These are phyloP conservation scores for Dinoponera quadriceps DNA, from an alignment of 1,140 invertebrate species.

Conservation along the genomic window DNA sequence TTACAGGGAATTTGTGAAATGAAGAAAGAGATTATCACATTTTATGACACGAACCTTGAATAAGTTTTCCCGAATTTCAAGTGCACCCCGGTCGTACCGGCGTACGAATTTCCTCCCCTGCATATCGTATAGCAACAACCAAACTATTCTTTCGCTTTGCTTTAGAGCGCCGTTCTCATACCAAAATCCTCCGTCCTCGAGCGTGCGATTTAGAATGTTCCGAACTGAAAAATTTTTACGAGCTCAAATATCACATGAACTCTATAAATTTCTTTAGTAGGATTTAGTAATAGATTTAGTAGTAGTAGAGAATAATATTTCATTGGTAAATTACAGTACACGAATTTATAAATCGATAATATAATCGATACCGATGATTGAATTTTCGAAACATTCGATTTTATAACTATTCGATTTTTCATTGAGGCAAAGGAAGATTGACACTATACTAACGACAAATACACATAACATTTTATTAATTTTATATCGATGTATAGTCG, in stretches of 20 bases:
- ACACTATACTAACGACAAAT: too few species aligned
- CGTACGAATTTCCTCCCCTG: constrained; percentile 87
- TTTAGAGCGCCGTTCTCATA: constrained; percentile 84
- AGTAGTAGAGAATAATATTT: too few species aligned
- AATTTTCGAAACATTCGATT: too few species aligned
- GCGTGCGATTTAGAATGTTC: constrained; percentile 88
- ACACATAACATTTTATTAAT: too few species aligned
- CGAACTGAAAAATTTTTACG: constrained; percentile 86
- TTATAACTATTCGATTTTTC: too few species aligned
- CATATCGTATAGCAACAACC: constrained; percentile 88
- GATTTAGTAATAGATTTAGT: too few species aligned
- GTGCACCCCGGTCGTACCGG: constrained; percentile 78
- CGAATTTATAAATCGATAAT: too few species aligned
- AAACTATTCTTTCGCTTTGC: constrained; percentile 84
- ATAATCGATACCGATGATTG: too few species aligned
- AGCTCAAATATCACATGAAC: neutral
- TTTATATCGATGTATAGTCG: too few species aligned
- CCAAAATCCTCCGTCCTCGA: constrained; percentile 89
- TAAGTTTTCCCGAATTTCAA: constrained; percentile 78
- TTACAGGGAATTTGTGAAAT: neutral
- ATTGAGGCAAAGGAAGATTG: too few species aligned
- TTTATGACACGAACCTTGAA: constrained; percentile 75
- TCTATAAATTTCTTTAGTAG: too few species aligned
- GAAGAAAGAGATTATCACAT: neutral
- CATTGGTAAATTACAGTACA: too few species aligned